Conservation (phyloP, 1,140 invertebrate genomes). For the Micrasema minimum region DNA sequence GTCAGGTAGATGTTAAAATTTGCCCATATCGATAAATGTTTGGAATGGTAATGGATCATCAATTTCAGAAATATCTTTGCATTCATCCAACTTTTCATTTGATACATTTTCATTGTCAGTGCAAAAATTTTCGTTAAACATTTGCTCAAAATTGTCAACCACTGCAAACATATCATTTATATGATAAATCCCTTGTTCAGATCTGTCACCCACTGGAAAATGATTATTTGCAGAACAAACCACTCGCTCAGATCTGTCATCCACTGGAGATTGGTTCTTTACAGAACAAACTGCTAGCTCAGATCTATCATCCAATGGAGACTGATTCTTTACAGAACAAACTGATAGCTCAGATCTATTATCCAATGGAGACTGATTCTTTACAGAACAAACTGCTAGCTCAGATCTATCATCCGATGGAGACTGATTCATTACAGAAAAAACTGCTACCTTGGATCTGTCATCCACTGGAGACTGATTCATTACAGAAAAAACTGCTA, state of each 20-base stretch:
- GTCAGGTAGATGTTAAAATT: slow-evolving; percentile 40
- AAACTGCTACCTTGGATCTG: background rate
- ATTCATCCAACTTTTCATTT: slow-evolving; percentile 39
- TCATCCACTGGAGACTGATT: background rate
- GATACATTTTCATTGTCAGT: background rate
- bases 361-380: background rate
- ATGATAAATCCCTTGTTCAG: background rate
- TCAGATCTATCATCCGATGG: background rate
- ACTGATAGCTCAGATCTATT: background rate
- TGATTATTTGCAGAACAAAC: too few relatives aligned
- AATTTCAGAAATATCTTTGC: slow-evolving; percentile 20
- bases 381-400: too few relatives aligned
- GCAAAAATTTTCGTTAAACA: too few relatives aligned
- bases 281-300: too few relatives aligned
- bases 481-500: too few relatives aligned
- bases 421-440: background rate
- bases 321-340: slow-evolving; percentile 4
- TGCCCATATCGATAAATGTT: slow-evolving; percentile 53
- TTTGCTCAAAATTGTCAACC: too few relatives aligned
- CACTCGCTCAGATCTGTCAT: background rate
- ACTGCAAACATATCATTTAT: background rate
- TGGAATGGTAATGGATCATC: slow-evolving; percentile 52
- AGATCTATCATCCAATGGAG: background rate
- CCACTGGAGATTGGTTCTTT: background rate
- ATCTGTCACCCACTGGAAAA: background rate